Evolutionary conservation across 2,113 vertebrate genomes (phyloP), one percentile per base, ranked within the genome.

Genomic region (Ammodramus savannarum): DNA sequence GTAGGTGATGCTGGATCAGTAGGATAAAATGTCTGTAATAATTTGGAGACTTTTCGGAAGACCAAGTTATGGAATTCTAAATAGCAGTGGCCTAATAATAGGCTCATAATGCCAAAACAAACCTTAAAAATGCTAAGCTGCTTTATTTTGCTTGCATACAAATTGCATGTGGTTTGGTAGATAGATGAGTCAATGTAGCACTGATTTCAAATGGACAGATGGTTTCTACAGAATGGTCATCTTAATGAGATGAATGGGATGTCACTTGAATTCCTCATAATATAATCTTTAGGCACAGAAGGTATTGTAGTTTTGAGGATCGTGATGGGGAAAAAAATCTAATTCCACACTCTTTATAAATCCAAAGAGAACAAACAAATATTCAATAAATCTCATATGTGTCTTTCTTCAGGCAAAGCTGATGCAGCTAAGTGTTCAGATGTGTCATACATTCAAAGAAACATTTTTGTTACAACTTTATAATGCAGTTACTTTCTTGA

Each of bases 61-160:
- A n/a, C 68, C 49, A 87, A 92, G 95, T 96, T 95, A 96, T 95
- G 92, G 96, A 98, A 97, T 97, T 97, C 96, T 97, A 95, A 97
- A 97, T 97, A 97, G 94, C 96, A 68, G 71, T 97, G 96, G 96
- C 97, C 96, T 67, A 81, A 69, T 90, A 83, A 89, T 97, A 97
- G 97, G 94, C 88, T 96, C 58, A 38, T 69, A 67, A 93, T 58
- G 48, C 93, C 81, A 96, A 97, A 97, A 52, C 36, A 69, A 95
- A 72, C 89, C 75, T 71, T 97, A 92, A 95, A 97, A 96, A 92
- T 95, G 82, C 77, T 92, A 89, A 95, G 63, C 75, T 96, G 87
- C 69, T 82, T 96, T 96, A 94, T 98, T 98, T 94, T 97, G 82
- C 93, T 97, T 97, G 96, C 96, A 94, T 97, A 93, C 58, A 90